Base-by-base conservation (phyloP, 2,797 vertebrate species). In the Platalea minor region DNA sequence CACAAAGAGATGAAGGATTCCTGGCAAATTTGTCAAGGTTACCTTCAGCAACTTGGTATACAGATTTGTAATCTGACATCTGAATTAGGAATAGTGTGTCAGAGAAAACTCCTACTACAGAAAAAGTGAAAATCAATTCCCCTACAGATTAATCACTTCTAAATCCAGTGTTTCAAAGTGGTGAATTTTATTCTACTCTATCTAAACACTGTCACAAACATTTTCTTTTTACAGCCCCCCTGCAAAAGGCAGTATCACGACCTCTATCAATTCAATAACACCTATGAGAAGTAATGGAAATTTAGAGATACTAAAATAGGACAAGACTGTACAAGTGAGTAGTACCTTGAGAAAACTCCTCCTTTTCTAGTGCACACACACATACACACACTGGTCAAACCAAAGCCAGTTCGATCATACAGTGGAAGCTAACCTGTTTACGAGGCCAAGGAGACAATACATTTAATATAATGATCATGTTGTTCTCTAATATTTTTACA, bases 171-270 rank as follows among this genome's bases (percentile, higher is more conserved):
- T 64, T 84, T 72, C 6, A 16, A 80, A 61, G 46, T 3, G 17
- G 45, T 60, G 72, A 39, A 60, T 88, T 85, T 85, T 74, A 48
- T 70, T 88, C 54, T 57, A 61, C 18, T 78, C 46, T 69, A n/a
- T 9, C 26, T 37, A 70, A 79, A 45, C 18, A 48, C 18, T 16
- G 26, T 10, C 78, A 94, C 11, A 80, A 68, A 28, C 2, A 23
- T 65, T 69, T 86, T 50, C 12, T 65, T 54, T 70, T 37, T n/a
- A 26, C 24, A 57, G 11, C 11, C 24, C 20, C 1, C 20, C 18
- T 6, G 7, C 12, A 25, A 68, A 10, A 21, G 12, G n/a, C 48
- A 91, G 10, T 3, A n/a, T 0, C 0, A 1, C 24, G 48, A 64
- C 31, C 37, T 80, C 21, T 29, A 19, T 13, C 77, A 64, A n/a